Evolutionary conservation across 2,113 vertebrate genomes (phyloP).

Genomic region (Prochilodus magdalenae): DNA sequence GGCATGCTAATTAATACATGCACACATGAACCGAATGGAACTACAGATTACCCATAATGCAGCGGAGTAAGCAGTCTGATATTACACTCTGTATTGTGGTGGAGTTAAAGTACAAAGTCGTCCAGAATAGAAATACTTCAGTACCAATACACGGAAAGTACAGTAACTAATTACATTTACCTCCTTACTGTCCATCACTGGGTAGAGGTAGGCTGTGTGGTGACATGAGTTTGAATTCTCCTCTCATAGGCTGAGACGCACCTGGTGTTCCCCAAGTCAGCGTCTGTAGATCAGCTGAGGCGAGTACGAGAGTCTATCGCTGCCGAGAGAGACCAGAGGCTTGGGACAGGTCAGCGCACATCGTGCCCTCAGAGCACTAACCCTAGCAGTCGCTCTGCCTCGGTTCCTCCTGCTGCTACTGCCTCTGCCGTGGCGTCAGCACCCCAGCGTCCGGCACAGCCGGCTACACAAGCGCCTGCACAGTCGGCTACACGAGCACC

Average conservation of each 20-base stretch:
- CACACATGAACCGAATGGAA: no score
- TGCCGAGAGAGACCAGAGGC: constrained; percentile 82
- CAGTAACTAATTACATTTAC: no score
- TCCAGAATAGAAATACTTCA: no score
- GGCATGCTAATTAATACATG: no score
- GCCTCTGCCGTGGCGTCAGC: background rate
- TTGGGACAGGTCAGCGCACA: constrained; percentile 64
- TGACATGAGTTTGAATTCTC: no score
- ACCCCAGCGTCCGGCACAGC: background rate
- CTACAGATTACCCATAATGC: no score
- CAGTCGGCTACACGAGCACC: background rate
- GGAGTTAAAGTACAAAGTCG: no score
- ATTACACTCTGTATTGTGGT: no score
- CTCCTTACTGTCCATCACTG: no score
- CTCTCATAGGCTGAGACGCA: constrained; percentile 88
- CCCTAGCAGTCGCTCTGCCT: constrained; percentile 48
- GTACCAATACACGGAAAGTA: no score
- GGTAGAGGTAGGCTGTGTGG: no score
- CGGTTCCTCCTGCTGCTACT: background rate
- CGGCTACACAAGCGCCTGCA: constrained; percentile 20
- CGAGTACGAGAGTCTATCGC: constrained; percentile 89
- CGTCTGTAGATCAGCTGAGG: constrained; percentile 87
- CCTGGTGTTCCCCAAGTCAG: constrained; percentile 90
- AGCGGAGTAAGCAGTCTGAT: no score
- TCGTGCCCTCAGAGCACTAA: constrained; percentile 52